Conservation (phyloP, 1,140 invertebrate genomes). For the Lepidotrigona ventralis region DNA sequence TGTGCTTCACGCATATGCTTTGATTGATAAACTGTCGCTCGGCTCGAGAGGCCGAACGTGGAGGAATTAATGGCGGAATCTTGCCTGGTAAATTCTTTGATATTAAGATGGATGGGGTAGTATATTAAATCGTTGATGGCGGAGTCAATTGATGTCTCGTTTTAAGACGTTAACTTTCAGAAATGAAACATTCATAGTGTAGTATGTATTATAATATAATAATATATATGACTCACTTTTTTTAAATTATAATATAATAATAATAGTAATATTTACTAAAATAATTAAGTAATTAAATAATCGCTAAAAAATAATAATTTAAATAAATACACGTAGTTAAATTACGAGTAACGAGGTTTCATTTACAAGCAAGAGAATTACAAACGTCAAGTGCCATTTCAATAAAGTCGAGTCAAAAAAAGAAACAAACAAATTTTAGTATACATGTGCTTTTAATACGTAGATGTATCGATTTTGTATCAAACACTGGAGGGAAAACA, state of each 20-base stretch:
- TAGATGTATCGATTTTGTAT: neutral
- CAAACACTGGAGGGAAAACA: neutral
- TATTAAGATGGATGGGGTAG: neutral
- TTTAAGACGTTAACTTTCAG: neutral
- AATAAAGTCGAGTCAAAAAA: neutral
- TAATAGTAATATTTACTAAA: too few species aligned
- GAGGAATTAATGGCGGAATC: neutral
- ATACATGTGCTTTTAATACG: too few species aligned
- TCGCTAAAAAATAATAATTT: too few species aligned
- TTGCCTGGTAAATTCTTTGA: neutral
- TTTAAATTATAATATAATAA: too few species aligned
- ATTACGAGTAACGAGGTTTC: neutral
- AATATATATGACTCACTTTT: too few species aligned
- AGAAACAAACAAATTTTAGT: neutral
- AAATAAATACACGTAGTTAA: too few species aligned
- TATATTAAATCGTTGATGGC: neutral
- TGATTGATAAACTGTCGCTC: conserved; percentile 30
- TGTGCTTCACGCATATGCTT: neutral
- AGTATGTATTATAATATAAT: too few species aligned
- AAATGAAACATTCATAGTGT: too few species aligned
- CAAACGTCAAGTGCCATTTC: neutral
- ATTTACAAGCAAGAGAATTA: neutral
- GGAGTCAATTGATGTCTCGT: neutral
- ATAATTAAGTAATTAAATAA: too few species aligned
- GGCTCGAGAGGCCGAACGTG: too few species aligned